A percentile compares a stretch with the other conserved stretches of the same genome.
phyloP scores from a whole-genome alignment of 1,140 invertebrate genomes.

The Lepidurus arcticus region DNA sequence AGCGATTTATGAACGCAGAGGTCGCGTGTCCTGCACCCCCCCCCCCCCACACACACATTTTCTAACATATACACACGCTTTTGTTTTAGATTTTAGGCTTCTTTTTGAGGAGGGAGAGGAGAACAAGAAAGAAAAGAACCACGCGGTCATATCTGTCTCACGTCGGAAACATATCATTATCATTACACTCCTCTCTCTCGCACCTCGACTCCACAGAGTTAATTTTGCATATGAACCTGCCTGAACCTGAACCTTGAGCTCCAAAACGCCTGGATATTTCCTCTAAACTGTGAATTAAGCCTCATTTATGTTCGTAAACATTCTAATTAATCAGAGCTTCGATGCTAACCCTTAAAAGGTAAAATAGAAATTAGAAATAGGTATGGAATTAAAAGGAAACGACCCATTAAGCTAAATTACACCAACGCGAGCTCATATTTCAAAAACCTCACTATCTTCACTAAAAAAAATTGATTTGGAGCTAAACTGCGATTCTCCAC shows the following conservation, averaged over 20 bases:
- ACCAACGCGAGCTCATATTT: too few relatives aligned
- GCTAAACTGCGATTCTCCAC: too few relatives aligned
- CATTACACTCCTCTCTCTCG: constrained; percentile 11
- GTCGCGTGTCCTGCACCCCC: constrained; percentile 7
- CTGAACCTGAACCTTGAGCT: not conserved
- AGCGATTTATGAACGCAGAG: constrained; percentile 2
- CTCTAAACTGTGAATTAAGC: too few relatives aligned
- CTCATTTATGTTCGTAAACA: too few relatives aligned
- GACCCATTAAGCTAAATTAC: too few relatives aligned
- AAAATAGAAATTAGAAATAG: too few relatives aligned
- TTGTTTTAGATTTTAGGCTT: not conserved
- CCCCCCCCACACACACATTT: not conserved
- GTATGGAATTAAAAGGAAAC: too few relatives aligned
- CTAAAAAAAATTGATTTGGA: too few relatives aligned
- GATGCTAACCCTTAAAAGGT: too few relatives aligned
- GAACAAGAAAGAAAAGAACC: not conserved
- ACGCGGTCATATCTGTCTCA: constrained; percentile 12
- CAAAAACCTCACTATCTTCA: too few relatives aligned
- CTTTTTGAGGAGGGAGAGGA: not conserved
- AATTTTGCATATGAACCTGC: not conserved
- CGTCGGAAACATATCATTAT: not conserved
- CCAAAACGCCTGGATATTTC: not conserved
- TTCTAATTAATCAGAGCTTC: too few relatives aligned
- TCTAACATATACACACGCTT: not conserved
- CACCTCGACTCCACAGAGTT: not conserved